Percentiles rank a stretch among this genome's conserved stretches.
Conservation (phyloP, 2,888 invertebrate species). For the Thymelicus sylvestris region DNA sequence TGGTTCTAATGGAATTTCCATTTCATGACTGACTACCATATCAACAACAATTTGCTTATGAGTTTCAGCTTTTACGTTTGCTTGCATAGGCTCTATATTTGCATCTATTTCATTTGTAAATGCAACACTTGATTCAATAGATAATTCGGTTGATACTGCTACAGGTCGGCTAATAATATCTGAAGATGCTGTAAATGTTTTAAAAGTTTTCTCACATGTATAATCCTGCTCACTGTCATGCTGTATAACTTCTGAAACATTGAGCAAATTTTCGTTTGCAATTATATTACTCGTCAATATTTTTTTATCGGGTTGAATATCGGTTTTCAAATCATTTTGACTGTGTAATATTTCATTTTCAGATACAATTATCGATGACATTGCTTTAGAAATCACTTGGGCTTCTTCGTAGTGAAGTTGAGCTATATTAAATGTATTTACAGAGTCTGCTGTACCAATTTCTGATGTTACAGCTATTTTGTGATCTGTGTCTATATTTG, state of each 20-base stretch:
- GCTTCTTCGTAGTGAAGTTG: constrained; percentile 65
- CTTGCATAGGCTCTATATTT: constrained; percentile 60
- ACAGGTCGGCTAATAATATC: constrained; percentile 79
- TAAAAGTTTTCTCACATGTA: constrained; percentile 43
- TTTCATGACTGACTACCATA: constrained; percentile 83
- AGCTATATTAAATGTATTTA: constrained; percentile 56
- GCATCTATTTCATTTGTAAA: constrained; percentile 48
- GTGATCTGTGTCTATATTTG: constrained; percentile 80
- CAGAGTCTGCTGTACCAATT: constrained; percentile 64
- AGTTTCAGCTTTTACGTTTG: constrained; percentile 79
- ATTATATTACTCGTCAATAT: constrained; percentile 60
- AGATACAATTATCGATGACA: constrained; percentile 65
- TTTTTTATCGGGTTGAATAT: constrained; percentile 56
- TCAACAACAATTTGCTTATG: constrained; percentile 81
- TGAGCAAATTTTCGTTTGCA: constrained; percentile 56
- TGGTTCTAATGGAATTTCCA: constrained; percentile 69
- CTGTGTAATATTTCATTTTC: constrained; percentile 75
- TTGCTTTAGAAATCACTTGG: constrained; percentile 58
- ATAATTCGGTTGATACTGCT: constrained; percentile 79
- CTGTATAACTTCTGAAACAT: constrained; percentile 65
- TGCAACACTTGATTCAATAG: constrained; percentile 69
- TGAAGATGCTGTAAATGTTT: constrained; percentile 64
- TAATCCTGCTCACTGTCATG: constrained; percentile 72
- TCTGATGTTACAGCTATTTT: constrained; percentile 80
- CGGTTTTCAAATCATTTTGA: constrained; percentile 60